These are phyloP conservation scores for Thera obeliscata DNA, from an alignment of 2,888 invertebrate species.

Conservation along the genomic window DNA sequence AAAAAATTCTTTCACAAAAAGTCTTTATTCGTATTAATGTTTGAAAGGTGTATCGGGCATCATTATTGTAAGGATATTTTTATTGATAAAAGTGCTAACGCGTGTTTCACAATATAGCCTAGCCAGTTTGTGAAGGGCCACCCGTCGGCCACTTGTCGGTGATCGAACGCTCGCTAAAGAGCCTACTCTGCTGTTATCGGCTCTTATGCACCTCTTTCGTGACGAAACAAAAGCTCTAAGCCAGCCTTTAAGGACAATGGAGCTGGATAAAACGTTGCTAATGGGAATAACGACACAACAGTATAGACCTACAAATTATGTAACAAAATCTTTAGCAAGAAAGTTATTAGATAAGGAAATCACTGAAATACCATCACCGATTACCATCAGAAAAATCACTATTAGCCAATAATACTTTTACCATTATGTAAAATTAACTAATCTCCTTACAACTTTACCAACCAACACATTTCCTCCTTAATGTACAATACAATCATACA, in stretches of 20 bases:
- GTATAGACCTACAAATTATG: neutral
- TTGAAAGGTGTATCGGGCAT: neutral
- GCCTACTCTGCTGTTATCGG: conserved; percentile 71
- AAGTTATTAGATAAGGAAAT: too few species aligned
- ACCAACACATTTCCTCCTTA: too few species aligned
- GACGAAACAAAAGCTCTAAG: conserved; percentile 49
- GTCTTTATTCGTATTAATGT: neutral
- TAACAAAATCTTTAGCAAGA: neutral
- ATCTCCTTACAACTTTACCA: neutral
- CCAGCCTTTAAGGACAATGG: conserved; percentile 28
- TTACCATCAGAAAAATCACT: too few species aligned
- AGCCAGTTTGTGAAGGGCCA: conserved; percentile 32
- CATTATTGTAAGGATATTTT: conserved; percentile 12
- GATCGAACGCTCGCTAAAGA: conserved; percentile 69
- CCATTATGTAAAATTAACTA: too few species aligned
- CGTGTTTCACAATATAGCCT: conserved; percentile 40
- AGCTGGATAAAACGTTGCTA: conserved; percentile 12
- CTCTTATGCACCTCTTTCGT: conserved; percentile 53
- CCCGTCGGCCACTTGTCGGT: conserved; percentile 55
- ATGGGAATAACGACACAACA: conserved; percentile 3
- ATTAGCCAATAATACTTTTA: too few species aligned
- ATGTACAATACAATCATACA: too few species aligned
- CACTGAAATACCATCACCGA: too few species aligned
- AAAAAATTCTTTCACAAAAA: too few species aligned
- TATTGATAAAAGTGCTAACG: conserved; percentile 38